phyloP scores from a whole-genome alignment of 2,113 vertebrate species.

The Epinephelus fuscoguttatus region DNA sequence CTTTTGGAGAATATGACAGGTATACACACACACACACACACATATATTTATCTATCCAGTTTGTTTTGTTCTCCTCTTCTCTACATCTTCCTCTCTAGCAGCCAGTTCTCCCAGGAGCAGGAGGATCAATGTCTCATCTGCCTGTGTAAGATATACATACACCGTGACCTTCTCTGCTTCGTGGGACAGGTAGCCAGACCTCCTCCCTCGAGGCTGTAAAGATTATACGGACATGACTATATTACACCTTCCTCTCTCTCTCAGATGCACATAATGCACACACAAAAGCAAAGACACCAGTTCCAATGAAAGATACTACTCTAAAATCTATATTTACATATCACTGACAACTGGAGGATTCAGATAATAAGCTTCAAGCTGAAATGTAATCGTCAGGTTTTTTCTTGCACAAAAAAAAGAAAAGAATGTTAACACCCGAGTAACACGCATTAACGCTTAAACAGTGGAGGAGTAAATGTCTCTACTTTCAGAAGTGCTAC shows the following conservation, averaged over 20 bases:
- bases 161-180: constrained; percentile 12
- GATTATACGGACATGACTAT: neutral
- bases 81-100: constrained; percentile 3
- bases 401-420: neutral
- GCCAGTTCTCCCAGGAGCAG: constrained; percentile 8
- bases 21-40: constrained; percentile 15
- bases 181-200: neutral
- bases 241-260: neutral
- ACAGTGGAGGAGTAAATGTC: neutral
- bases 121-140: constrained; percentile 12
- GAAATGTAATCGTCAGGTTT: neutral
- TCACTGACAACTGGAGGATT: neutral
- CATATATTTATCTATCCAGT: too few relatives aligned
- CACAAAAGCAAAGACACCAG: neutral
- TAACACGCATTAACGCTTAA: neutral
- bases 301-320: neutral
- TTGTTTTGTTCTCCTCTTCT: constrained; percentile 6
- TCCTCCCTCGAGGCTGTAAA: neutral
- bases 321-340: neutral
- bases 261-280: neutral
- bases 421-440: neutral
- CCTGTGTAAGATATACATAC: neutral
- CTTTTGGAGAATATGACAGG: constrained; percentile 23
- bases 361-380: neutral
- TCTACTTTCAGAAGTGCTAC: neutral